Evolutionary conservation across 1,140 invertebrate species (phyloP).

Genomic region (Saccostrea echinata): DNA sequence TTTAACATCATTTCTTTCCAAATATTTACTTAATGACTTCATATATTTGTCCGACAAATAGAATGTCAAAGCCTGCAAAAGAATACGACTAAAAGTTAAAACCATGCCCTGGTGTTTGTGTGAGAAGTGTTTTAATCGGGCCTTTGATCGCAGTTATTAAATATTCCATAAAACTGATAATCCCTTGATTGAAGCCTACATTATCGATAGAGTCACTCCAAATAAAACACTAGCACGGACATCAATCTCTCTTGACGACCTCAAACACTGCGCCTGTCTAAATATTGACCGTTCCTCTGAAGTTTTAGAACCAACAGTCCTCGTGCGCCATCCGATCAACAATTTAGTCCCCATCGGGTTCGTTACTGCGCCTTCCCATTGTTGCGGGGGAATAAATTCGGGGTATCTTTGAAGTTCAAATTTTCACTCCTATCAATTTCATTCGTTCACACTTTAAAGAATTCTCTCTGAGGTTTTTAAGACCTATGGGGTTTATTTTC

Average conservation of each 20-base stretch:
- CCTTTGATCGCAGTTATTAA: constrained; percentile 27
- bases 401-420: constrained; percentile 36
- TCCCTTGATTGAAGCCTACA: constrained; percentile 30
- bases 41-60: neutral
- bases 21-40: neutral
- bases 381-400: constrained; percentile 40
- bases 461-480: constrained; percentile 26
- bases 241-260: constrained; percentile 13
- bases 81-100: neutral
- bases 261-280: constrained; percentile 37
- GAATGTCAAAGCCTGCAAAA: neutral
- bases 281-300: constrained; percentile 31
- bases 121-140: constrained; percentile 22
- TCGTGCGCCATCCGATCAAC: constrained; percentile 30
- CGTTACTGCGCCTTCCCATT: neutral
- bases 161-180: constrained; percentile 36
- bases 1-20: neutral
- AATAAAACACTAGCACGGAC: neutral
- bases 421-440: constrained; percentile 40
- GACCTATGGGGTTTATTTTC: constrained; percentile 20
- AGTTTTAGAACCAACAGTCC: neutral
- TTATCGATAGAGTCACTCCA: constrained; percentile 19
- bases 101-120: neutral
- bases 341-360: neutral
- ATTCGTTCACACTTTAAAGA: constrained; percentile 36